A percentile compares a stretch with the other conserved stretches of the same genome.
These are phyloP conservation scores for Sylvilagus floridanus DNA, from an alignment of 2,797 vertebrate species.

Conservation along the genomic window DNA sequence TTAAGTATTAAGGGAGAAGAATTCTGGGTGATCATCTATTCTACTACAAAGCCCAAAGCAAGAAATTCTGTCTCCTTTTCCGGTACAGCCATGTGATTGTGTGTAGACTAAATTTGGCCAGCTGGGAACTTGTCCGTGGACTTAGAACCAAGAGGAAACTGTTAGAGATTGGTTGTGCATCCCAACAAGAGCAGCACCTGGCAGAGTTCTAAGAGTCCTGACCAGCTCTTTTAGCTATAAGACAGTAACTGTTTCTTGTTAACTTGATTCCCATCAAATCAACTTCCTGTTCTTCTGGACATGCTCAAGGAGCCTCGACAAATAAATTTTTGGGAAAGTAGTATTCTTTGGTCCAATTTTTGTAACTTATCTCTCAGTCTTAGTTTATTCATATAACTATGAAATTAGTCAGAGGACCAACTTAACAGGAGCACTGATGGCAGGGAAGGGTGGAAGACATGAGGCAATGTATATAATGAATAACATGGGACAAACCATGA, in stretches of 20 bases:
- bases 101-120: conserved; percentile 13
- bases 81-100: neutral
- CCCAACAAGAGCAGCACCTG: neutral
- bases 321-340: neutral
- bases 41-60: neutral
- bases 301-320: neutral
- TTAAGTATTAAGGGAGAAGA: neutral
- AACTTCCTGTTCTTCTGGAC: neutral
- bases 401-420: neutral
- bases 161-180: neutral
- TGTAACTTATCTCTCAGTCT: neutral
- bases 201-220: neutral
- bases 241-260: neutral
- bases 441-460: neutral
- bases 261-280: neutral
- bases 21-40: neutral
- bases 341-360: too few relatives aligned
- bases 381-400: conserved; percentile 35
- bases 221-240: neutral
- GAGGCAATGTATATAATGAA: neutral
- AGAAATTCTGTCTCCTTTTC: neutral
- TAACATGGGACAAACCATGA: neutral
- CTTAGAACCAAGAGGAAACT: conserved; percentile 11
- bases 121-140: neutral
- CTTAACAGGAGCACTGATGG: neutral